Evolutionary conservation across 2,888 invertebrate species (phyloP).

Genomic region (Ophion costatus): DNA sequence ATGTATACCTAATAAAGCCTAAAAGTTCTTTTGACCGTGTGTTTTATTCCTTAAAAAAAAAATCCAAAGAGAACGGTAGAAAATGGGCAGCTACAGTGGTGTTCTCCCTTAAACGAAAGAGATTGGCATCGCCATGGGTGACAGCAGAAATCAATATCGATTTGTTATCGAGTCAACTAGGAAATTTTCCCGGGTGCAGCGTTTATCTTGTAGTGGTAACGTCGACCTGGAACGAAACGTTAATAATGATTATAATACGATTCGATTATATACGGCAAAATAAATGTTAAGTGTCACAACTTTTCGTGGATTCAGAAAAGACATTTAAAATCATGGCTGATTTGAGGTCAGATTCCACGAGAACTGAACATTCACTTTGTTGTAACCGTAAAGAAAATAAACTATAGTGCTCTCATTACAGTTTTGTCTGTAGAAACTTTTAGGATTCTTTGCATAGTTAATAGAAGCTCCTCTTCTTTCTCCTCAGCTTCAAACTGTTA

Average conservation of each 20-base stretch:
- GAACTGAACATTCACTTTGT: not conserved
- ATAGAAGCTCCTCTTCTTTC: conserved; percentile 2
- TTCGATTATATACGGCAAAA: not conserved
- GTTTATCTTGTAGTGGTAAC: not conserved
- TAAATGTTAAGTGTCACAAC: not conserved
- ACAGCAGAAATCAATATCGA: not conserved
- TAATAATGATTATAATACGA: not conserved
- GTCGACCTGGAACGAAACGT: not conserved
- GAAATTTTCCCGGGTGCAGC: not conserved
- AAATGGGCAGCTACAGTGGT: too few species aligned
- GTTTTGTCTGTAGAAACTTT: not conserved
- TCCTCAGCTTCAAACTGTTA: not conserved
- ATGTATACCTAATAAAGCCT: too few species aligned
- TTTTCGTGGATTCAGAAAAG: not conserved
- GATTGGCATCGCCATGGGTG: not conserved
- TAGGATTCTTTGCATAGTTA: not conserved
- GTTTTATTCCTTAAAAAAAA: too few species aligned
- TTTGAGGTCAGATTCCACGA: not conserved
- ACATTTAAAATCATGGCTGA: not conserved
- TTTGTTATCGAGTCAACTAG: not conserved
- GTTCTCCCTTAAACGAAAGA: not conserved
- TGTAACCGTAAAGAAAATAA: not conserved
- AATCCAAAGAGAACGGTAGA: too few species aligned
- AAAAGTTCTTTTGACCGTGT: too few species aligned
- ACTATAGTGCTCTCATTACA: not conserved